These are phyloP conservation scores for Drosophila guanche DNA, from an alignment of 1,140 invertebrate genomes.

Conservation along the genomic window DNA sequence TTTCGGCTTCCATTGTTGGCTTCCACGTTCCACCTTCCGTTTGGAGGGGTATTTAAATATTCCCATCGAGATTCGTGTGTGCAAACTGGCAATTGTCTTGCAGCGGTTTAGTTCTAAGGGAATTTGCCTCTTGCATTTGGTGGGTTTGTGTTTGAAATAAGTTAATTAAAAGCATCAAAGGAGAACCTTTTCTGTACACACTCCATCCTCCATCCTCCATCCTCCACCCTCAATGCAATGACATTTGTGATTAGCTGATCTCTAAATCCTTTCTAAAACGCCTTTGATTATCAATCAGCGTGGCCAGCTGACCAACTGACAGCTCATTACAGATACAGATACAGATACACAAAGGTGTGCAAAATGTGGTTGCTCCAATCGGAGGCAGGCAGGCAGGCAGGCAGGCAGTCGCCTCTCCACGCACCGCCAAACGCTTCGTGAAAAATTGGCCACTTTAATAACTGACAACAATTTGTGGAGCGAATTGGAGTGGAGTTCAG, in stretches of 20 bases:
- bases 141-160: conserved; percentile 1
- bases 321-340: conserved; percentile 52
- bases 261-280: conserved; percentile 70
- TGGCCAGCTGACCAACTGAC: conserved; percentile 62
- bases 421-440: conserved; percentile 45
- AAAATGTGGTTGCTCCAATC: conserved; percentile 55
- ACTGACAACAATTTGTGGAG: conserved; percentile 64
- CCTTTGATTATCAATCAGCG: conserved; percentile 73
- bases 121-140: conserved; percentile 8
- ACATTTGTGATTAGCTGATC: conserved; percentile 4
- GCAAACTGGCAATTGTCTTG: conserved; percentile 41
- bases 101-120: conserved; percentile 19
- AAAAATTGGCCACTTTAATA: conserved; percentile 72
- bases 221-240: conserved; percentile 3
- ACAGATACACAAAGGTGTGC: conserved; percentile 57
- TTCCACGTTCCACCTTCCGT: background rate
- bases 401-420: conserved; percentile 24
- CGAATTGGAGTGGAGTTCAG: conserved; percentile 22
- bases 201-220: no score
- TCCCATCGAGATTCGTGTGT: conserved; percentile 26
- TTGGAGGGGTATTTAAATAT: conserved; percentile 10
- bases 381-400: background rate
- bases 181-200: background rate
- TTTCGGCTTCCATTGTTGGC: conserved; percentile 27
- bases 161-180: no score